Base-by-base conservation (phyloP, 2,888 invertebrate genomes). In the Hymenopus coronatus region DNA sequence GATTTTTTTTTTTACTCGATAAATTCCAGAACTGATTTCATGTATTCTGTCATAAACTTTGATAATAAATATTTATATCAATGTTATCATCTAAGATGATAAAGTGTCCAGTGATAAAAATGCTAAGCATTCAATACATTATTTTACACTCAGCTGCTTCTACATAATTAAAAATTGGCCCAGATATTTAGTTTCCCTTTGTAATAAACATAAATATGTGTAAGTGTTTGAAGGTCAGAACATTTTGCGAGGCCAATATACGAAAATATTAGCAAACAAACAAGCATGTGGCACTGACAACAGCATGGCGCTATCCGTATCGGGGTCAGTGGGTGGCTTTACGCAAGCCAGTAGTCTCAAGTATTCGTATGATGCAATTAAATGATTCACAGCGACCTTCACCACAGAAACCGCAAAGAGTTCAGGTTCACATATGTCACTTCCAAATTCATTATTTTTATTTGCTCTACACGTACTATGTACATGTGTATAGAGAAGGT, bases 281-380 rank as follows among this genome's bases (percentile, higher is more conserved):
- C 25, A 70, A 25, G 20, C 54, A 70, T 70, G 54, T 70, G 54
- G 54, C 54, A 70, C 54, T 70, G 54, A 70, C 54, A 70, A 70
- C 20, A 70, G 54, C 54, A 25, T 15, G 25, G 54, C 54, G 54
- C 54, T 25, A 85, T 85, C 25, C 28, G 30, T 54, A 86, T 86
- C 86, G 70, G n/a, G 86, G 86, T 86, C 86, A 86, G 81, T 81
- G 86, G 81, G 86, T 70, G 86, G 20, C 3, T 27, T 86, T 54
- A 86, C 27, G 86, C 86, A 86, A 86, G 54, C 25, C 20, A 20
- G 54, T 25, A 70, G 54, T 70, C 54, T 20, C 54, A 70, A 70
- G 20, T 70, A 70, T 70, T 70, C 20, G 20, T 25, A 70, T 70
- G 54, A 70, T 70, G 54, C 54, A 70, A 70, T 70, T 70, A 70